These are phyloP conservation scores for Strongylocentrotus purpuratus DNA, from an alignment of 35 echinoderm and acorn worm species.

Conservation along the genomic window DNA sequence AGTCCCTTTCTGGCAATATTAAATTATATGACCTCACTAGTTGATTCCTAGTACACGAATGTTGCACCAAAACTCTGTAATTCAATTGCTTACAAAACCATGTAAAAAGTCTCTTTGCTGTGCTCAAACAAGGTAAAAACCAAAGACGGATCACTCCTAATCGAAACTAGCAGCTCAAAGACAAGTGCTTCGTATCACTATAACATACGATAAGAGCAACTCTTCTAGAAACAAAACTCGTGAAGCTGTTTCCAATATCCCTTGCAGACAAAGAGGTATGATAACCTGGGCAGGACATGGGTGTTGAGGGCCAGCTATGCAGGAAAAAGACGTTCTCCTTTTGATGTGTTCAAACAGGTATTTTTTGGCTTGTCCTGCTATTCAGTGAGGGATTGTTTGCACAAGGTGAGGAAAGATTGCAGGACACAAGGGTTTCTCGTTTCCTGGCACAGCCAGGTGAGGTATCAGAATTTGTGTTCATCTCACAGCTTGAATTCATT, in stretches of 20 bases:
- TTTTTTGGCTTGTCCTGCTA: neutral
- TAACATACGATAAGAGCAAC: neutral
- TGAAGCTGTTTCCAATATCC: slow-evolving; percentile 35
- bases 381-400: neutral
- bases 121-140: neutral
- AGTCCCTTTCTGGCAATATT: too few species aligned
- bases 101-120: neutral
- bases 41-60: too few species aligned
- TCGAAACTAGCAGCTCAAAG: neutral
- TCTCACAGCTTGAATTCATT: neutral
- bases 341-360: neutral
- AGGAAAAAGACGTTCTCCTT: neutral
- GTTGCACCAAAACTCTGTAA: neutral
- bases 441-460: neutral
- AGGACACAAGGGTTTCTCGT: neutral
- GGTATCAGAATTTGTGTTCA: slow-evolving; percentile 10
- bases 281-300: neutral
- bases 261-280: neutral
- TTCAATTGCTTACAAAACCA: neutral
- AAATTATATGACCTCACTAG: too few species aligned
- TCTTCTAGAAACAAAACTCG: neutral
- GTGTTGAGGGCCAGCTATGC: slow-evolving; percentile 6
- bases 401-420: neutral
- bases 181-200: neutral
- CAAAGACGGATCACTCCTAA: neutral